Evolutionary conservation across 2,113 vertebrate species (phyloP).

Genomic region (Vulpes ferrilata): DNA sequence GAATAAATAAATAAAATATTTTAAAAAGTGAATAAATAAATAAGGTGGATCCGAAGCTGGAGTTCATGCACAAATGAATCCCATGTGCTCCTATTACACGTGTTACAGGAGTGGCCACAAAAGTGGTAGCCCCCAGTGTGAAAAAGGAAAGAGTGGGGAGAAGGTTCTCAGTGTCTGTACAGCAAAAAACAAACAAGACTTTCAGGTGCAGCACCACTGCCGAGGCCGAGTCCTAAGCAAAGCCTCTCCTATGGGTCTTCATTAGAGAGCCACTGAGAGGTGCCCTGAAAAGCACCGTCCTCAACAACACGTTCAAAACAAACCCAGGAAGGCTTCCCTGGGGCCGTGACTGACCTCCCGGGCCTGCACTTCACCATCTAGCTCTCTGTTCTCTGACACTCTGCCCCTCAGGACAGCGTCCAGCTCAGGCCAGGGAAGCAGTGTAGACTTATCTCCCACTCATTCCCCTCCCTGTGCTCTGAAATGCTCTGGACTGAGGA

Average conservation of each 20-base stretch:
- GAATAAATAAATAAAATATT: no score
- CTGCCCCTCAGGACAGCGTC: background rate
- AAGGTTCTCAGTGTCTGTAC: background rate
- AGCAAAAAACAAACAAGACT: background rate
- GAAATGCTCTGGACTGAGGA: background rate
- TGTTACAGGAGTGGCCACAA: background rate
- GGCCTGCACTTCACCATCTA: background rate
- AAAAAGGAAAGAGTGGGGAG: background rate
- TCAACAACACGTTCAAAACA: conserved; percentile 63
- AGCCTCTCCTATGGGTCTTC: conserved; percentile 58
- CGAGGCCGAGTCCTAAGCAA: background rate
- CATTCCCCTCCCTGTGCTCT: background rate
- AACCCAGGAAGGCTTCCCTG: conserved; percentile 8
- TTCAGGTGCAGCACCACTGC: background rate
- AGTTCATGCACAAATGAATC: background rate
- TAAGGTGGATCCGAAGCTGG: background rate
- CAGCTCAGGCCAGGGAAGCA: background rate
- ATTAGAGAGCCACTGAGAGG: conserved; percentile 51
- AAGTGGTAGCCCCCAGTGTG: background rate
- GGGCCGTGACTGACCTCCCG: background rate
- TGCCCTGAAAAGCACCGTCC: background rate
- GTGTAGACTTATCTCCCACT: background rate
- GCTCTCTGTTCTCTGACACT: background rate
- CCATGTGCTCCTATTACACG: background rate
- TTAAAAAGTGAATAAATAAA: no score